Conservation (phyloP, 2,888 invertebrate genomes). For the Microplitis manilae region DNA sequence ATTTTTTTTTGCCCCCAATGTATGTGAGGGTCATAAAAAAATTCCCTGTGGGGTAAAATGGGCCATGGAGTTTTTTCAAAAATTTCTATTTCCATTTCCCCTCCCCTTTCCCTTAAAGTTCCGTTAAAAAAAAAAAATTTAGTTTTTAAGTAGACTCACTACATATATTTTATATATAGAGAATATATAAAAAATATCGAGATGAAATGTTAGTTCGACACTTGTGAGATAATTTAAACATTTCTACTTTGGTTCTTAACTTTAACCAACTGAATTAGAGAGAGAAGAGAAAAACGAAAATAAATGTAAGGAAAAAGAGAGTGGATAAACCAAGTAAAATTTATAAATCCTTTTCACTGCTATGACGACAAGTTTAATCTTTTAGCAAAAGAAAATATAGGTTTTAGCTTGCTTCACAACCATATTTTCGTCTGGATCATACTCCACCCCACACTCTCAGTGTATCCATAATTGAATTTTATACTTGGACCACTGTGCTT, state of each 20-base stretch:
- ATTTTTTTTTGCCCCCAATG: too few species aligned
- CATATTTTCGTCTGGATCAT: slow-evolving; percentile 26
- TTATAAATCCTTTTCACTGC: slow-evolving; percentile 24
- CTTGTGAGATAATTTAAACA: too few species aligned
- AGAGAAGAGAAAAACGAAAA: background rate
- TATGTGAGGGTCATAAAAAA: too few species aligned
- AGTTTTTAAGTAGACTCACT: too few species aligned
- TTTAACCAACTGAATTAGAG: background rate
- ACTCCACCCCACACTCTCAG: slow-evolving; percentile 7
- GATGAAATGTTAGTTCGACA: too few species aligned
- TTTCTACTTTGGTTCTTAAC: background rate
- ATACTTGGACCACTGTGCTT: slow-evolving; percentile 28
- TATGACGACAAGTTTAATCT: slow-evolving; percentile 16
- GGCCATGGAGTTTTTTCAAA: too few species aligned
- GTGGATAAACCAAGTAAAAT: slow-evolving; percentile 36
- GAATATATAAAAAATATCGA: too few species aligned
- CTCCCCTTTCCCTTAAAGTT: too few species aligned
- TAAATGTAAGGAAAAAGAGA: slow-evolving; percentile 20
- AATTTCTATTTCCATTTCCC: too few species aligned
- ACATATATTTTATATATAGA: too few species aligned
- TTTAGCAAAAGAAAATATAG: background rate
- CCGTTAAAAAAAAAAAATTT: too few species aligned
- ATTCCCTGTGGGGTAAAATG: too few species aligned
- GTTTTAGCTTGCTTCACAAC: slow-evolving; percentile 12
- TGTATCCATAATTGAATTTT: slow-evolving; percentile 33